phyloP scores from a whole-genome alignment of 2,797 vertebrate genomes.

The Rhadinocentrus ornatus region DNA sequence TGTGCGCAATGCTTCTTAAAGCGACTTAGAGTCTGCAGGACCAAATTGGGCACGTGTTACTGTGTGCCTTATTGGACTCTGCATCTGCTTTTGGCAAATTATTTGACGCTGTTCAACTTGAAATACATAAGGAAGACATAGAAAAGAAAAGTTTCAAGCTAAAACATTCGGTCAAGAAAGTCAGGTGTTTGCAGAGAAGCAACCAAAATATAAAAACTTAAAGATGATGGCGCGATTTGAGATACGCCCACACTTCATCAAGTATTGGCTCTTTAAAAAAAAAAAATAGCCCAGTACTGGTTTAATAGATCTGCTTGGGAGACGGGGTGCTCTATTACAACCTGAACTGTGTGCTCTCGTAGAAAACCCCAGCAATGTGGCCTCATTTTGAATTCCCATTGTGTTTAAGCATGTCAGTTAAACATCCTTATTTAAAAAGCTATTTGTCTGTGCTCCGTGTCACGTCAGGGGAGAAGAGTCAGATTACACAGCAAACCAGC shows the following conservation, averaged over 20 bases:
- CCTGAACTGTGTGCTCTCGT: background rate
- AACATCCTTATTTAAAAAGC: constrained; percentile 49
- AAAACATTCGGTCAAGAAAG: background rate
- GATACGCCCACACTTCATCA: background rate
- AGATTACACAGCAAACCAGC: constrained; percentile 63
- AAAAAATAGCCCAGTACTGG: constrained; percentile 3
- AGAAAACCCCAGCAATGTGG: background rate
- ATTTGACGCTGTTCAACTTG: too few species aligned
- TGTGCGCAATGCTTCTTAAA: constrained; percentile 6
- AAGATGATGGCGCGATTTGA: background rate
- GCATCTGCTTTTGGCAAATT: background rate
- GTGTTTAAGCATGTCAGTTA: constrained; percentile 20
- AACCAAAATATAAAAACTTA: background rate
- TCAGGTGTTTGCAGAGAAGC: background rate
- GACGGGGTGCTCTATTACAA: background rate
- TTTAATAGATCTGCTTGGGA: background rate
- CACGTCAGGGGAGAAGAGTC: constrained; percentile 32
- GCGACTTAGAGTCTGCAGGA: background rate
- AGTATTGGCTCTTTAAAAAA: background rate
- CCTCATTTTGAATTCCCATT: constrained; percentile 3
- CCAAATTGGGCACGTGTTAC: background rate
- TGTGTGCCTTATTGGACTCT: too few species aligned
- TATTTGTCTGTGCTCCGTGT: constrained; percentile 19
- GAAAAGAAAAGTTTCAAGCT: background rate
- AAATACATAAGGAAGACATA: too few species aligned